phyloP scores from a whole-genome alignment of 2,113 vertebrate species.

The Phalacrocorax pelagicus region DNA sequence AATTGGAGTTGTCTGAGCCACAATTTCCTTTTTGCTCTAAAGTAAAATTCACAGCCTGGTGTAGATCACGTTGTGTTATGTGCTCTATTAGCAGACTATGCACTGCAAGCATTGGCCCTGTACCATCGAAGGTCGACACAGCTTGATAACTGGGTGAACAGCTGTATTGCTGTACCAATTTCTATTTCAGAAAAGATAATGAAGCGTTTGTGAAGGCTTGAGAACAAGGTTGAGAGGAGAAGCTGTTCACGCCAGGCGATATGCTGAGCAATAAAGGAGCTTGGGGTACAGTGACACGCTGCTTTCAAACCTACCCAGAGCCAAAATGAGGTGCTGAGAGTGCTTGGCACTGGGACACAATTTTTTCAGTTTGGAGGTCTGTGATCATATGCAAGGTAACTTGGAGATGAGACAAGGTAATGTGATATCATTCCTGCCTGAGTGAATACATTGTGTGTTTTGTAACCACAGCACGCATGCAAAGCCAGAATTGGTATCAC shows the following conservation, averaged over 20 bases:
- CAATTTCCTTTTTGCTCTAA: neutral
- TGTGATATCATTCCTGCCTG: neutral
- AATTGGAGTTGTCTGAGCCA: neutral
- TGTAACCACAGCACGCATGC: neutral
- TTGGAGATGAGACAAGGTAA: neutral
- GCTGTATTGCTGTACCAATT: neutral
- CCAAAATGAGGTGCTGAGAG: neutral
- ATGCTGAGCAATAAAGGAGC: neutral
- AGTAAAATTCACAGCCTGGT: neutral
- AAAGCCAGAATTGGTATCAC: neutral
- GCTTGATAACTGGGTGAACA: neutral
- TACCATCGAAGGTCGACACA: neutral
- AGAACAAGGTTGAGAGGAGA: neutral
- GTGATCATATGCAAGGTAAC: neutral
- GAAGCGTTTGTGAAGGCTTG: neutral
- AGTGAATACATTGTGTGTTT: accelerated
- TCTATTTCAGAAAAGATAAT: neutral
- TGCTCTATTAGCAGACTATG: neutral
- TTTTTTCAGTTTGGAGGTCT: neutral
- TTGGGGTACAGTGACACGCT: neutral
- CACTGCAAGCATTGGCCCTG: accelerated
- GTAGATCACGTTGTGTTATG: neutral
- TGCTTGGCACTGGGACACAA: neutral
- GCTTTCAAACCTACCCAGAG: neutral
- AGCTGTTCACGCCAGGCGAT: neutral